These are phyloP conservation scores for Pterobdella sp. DNA, from an alignment of 2,888 invertebrate genomes.

Conservation along the genomic window DNA sequence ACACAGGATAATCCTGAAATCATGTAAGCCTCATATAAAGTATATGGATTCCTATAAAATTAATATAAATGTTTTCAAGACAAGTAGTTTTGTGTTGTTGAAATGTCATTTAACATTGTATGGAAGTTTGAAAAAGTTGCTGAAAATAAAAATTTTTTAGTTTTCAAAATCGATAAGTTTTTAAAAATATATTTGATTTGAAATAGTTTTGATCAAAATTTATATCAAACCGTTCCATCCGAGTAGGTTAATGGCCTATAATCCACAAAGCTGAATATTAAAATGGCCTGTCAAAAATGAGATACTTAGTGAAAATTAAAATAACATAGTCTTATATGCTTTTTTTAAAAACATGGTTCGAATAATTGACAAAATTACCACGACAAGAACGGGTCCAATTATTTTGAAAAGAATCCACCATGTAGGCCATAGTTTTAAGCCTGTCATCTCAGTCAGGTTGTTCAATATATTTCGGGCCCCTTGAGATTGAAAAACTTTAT, in stretches of 20 bases:
- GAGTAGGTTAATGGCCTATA: conserved; percentile 8
- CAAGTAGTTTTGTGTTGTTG: too few species aligned
- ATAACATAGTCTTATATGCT: background rate
- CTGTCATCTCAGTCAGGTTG: conserved; percentile 36
- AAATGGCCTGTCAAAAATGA: background rate
- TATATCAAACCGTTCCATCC: too few species aligned
- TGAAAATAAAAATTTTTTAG: too few species aligned
- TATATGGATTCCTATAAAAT: too few species aligned
- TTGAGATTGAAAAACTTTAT: conserved; percentile 1
- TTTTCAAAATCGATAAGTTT: too few species aligned
- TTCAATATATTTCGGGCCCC: conserved; percentile 33
- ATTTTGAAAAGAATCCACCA: conserved; percentile 70
- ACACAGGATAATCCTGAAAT: conserved; percentile 28
- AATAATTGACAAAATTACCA: conserved; percentile 54
- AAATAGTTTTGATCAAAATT: too few species aligned
- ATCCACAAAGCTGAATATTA: conserved; percentile 15
- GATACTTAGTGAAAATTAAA: background rate
- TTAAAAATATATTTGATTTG: too few species aligned
- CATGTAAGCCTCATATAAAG: too few species aligned
- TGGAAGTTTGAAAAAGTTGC: too few species aligned
- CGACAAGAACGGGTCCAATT: conserved; percentile 62
- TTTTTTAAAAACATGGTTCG: background rate
- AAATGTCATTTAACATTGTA: too few species aligned
- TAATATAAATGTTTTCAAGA: too few species aligned
- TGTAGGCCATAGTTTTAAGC: conserved; percentile 46